Conservation (phyloP, 2,797 vertebrate genomes). For the Sternotherus odoratus region DNA sequence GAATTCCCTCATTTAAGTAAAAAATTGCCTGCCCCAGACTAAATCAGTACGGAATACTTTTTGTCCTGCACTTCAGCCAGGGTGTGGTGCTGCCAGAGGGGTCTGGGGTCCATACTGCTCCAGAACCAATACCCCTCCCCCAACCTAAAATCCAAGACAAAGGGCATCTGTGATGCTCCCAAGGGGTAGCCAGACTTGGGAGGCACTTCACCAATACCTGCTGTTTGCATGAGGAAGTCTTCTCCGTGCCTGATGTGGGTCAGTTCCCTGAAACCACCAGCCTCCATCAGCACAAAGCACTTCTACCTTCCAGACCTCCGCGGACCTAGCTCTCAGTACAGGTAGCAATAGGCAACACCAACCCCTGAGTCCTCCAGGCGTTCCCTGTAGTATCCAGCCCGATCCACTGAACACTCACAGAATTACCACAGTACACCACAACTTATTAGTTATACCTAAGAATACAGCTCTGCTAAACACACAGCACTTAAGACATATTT, state of each 20-base stretch:
- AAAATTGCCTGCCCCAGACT: background rate
- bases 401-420: background rate
- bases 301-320: background rate
- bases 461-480: background rate
- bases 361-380: background rate
- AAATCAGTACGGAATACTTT: background rate
- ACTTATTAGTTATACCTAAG: background rate
- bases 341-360: background rate
- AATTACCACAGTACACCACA: background rate
- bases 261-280: background rate
- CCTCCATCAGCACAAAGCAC: background rate
- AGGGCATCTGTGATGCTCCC: background rate
- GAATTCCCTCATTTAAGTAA: background rate
- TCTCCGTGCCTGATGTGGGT: background rate
- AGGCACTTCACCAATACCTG: background rate
- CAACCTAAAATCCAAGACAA: background rate
- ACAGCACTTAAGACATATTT: background rate
- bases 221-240: background rate
- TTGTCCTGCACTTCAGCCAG: too few species aligned
- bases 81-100: too few species aligned
- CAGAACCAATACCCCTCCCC: background rate
- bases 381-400: background rate
- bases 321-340: background rate
- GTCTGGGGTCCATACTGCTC: background rate
- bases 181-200: background rate